Conservation (phyloP, 2,797 vertebrate genomes). For the Cuniculus paca region DNA sequence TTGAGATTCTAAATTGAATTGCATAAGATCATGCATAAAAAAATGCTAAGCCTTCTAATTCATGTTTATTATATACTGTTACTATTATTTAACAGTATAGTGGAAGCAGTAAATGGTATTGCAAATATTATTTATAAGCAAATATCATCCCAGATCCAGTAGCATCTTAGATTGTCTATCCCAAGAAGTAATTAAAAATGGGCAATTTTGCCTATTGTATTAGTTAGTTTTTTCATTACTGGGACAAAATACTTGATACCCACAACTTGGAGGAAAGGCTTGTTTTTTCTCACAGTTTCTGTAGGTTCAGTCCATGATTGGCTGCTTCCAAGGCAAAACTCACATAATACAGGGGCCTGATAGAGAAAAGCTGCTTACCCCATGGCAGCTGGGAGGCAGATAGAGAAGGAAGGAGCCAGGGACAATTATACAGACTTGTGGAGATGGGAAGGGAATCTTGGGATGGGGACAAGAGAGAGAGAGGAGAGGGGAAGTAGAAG, state of each 20-base stretch:
- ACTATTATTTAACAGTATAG: background rate
- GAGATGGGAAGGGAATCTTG: background rate
- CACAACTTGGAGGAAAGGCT: background rate
- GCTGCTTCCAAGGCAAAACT: background rate
- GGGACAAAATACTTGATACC: background rate
- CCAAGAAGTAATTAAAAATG: background rate
- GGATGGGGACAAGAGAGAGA: background rate
- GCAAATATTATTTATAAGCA: conserved; percentile 31
- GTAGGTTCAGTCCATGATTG: background rate
- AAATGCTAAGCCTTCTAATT: background rate
- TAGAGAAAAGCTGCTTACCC: background rate
- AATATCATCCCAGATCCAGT: background rate
- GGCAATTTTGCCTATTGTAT: background rate
- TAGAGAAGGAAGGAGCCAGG: background rate
- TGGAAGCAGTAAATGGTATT: background rate
- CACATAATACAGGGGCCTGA: background rate
- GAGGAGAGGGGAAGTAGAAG: background rate
- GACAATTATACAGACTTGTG: background rate
- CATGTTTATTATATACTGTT: background rate
- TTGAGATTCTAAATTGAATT: conserved; percentile 24
- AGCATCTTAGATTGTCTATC: background rate
- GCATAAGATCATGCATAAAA: background rate
- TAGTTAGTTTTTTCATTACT: background rate
- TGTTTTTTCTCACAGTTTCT: background rate
- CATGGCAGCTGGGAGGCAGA: background rate